These are phyloP conservation scores for Eretmocerus hayati DNA, from an alignment of 2,888 invertebrate genomes.

Conservation along the genomic window DNA sequence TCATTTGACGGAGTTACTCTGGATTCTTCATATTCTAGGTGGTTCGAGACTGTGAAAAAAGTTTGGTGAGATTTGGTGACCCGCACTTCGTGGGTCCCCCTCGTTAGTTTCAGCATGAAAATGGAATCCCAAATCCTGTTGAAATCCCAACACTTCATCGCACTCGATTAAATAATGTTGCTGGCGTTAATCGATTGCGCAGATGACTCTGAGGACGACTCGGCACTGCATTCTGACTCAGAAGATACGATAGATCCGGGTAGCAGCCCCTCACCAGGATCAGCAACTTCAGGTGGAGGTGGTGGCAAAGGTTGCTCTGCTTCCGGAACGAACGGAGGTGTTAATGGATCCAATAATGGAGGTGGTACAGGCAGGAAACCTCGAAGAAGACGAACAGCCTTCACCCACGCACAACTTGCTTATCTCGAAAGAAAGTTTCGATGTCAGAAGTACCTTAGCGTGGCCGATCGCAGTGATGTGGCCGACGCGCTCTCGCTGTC, in stretches of 20 bases:
- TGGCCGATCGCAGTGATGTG: constrained; percentile 87
- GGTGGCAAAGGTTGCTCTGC: constrained; percentile 57
- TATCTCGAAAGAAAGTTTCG: constrained; percentile 88
- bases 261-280: constrained; percentile 42
- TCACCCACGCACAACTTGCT: constrained; percentile 89
- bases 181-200: constrained; percentile 6
- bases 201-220: constrained; percentile 45
- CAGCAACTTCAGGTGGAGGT: constrained; percentile 63
- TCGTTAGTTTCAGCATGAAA: no score
- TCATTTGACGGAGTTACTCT: no score
- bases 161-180: no score
- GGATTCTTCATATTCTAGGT: no score
- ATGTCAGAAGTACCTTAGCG: constrained; percentile 88
- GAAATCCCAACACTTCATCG: no score
- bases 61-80: no score
- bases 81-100: no score
- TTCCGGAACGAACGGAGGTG: constrained; percentile 1
- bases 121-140: no score
- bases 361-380: constrained; percentile 62
- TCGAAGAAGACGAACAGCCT: constrained; percentile 78
- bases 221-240: constrained; percentile 43
- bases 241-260: constrained; percentile 46
- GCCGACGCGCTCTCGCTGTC: constrained; percentile 83
- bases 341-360: constrained; percentile 36
- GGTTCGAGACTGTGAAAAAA: no score